Evolutionary conservation across 2,797 vertebrate genomes (phyloP).

Genomic region (Phataginus tricuspis): DNA sequence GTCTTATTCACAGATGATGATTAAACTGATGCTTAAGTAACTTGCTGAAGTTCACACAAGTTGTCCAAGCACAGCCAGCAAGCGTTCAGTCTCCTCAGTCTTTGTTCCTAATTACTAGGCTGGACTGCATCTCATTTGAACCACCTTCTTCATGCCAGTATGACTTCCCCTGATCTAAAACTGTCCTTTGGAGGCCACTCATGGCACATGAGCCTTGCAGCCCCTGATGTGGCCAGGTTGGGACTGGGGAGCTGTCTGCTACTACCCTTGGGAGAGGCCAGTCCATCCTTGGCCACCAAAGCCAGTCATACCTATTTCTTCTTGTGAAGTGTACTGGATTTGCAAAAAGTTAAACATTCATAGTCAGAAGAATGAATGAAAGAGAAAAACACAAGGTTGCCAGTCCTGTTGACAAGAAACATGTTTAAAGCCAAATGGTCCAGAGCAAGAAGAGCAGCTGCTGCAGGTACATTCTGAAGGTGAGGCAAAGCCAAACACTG

Average conservation of each 20-base stretch:
- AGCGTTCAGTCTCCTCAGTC: neutral
- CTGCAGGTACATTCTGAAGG: neutral
- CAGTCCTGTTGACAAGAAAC: neutral
- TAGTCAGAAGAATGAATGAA: neutral
- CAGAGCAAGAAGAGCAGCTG: neutral
- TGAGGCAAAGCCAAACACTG: neutral
- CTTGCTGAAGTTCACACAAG: neutral
- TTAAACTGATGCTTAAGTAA: neutral
- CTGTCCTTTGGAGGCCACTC: neutral
- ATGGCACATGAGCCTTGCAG: neutral
- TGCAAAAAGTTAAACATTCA: neutral
- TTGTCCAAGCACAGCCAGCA: neutral
- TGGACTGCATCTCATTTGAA: neutral
- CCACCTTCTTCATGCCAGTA: neutral
- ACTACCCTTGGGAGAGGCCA: neutral
- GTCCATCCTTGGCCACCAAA: neutral
- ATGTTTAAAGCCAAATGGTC: neutral
- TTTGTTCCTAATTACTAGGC: neutral
- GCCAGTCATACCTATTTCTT: neutral
- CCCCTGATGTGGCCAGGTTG: neutral
- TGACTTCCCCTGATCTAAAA: slow-evolving; percentile 8
- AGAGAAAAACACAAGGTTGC: neutral
- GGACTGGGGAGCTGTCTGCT: neutral
- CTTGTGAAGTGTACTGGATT: neutral
- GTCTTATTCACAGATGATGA: neutral